phyloP scores from a whole-genome alignment of 1,140 invertebrate species.

The Drosophila tristis region DNA sequence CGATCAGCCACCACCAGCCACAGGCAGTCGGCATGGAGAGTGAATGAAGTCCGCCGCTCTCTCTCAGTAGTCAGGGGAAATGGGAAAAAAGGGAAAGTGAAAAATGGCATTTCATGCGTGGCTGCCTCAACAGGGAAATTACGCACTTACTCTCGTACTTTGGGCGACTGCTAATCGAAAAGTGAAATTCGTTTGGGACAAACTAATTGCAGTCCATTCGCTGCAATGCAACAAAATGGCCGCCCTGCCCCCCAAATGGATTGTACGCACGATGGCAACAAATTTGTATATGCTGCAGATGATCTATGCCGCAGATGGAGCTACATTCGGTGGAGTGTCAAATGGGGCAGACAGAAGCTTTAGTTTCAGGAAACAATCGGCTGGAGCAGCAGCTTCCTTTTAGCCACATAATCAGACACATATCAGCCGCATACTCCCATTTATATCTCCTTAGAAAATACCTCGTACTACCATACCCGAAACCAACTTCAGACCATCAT shows the following conservation, averaged over 20 bases:
- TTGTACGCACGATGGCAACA: neutral
- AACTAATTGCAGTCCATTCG: constrained; percentile 61
- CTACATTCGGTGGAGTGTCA: no score
- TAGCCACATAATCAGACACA: no score
- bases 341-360: no score
- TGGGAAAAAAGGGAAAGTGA: constrained; percentile 70
- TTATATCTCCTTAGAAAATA: no score
- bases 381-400: no score
- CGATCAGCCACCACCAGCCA: constrained; percentile 53
- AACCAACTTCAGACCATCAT: no score
- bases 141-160: constrained; percentile 62
- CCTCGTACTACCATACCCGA: no score
- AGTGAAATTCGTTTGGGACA: constrained; percentile 55
- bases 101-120: constrained; percentile 78
- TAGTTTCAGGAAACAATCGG: no score
- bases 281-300: neutral
- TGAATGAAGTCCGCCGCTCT: constrained; percentile 21
- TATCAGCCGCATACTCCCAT: no score
- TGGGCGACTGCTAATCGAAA: constrained; percentile 37
- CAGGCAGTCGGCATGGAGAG: neutral
- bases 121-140: constrained; percentile 70
- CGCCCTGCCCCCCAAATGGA: neutral
- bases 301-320: neutral
- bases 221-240: constrained; percentile 46
- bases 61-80: neutral